A percentile compares a stretch with the other conserved stretches of the same genome.
Evolutionary conservation across 2,797 vertebrate species (phyloP).

Genomic region (Clarias pachynema): DNA sequence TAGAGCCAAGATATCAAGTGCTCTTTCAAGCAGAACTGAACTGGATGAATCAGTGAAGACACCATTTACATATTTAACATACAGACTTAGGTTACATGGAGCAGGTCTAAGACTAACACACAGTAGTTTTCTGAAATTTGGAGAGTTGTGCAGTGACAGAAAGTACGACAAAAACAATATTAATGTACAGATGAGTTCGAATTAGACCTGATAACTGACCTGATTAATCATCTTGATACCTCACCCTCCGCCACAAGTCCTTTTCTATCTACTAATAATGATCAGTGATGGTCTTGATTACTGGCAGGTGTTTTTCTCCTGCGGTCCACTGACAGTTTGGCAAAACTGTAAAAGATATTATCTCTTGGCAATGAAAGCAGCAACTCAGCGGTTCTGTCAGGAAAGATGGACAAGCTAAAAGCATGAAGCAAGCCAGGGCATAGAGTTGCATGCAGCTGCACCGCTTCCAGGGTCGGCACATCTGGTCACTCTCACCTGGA

Average conservation of each 20-base stretch:
- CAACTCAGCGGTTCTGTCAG: conserved; percentile 72
- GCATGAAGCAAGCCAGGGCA: conserved; percentile 68
- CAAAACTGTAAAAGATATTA: conserved; percentile 79
- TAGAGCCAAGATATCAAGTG: conserved; percentile 68
- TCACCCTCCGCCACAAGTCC: background rate
- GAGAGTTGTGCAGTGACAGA: background rate
- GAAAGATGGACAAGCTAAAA: conserved; percentile 77
- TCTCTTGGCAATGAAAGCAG: conserved; percentile 73
- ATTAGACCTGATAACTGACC: background rate
- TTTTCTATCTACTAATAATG: conserved; percentile 72
- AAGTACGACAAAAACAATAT: too few relatives aligned
- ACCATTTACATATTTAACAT: background rate
- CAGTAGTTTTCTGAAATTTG: background rate
- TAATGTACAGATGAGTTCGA: background rate
- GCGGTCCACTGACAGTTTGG: conserved; percentile 69
- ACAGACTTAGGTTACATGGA: background rate
- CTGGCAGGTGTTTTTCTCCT: conserved; percentile 68
- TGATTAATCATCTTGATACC: background rate
- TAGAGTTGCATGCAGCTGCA: conserved; percentile 65
- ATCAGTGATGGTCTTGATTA: conserved; percentile 65
- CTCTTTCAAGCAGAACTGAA: conserved; percentile 65
- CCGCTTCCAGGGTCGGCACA: conserved; percentile 70
- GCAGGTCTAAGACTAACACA: background rate
- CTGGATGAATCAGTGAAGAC: conserved; percentile 62
- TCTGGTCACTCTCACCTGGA: conserved; percentile 74